Evolutionary conservation across 92 coral and sea anemone genomes (phyloP), one percentile per base, ranked within the genome.

Genomic region (Epizoanthus ramosus): DNA sequence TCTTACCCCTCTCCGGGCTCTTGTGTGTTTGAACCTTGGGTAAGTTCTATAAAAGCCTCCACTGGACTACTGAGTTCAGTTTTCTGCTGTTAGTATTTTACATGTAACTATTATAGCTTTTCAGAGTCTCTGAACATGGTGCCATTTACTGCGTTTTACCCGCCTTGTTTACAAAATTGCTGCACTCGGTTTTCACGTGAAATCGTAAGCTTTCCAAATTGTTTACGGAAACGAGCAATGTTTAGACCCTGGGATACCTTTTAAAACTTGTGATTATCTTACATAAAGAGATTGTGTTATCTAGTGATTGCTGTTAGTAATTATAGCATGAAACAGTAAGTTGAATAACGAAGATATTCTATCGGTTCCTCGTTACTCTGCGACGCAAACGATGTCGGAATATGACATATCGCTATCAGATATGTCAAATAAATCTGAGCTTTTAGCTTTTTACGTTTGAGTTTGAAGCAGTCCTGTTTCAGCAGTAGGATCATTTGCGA

Each of bases 21-120:
- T 97, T 22, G 75, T 94, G 57, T 87, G 83, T 77, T 77, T 97
- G 53, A 97, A 94, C 79, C 73, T 97, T 57, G 89, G 99, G 99
- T 95, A 39, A 79, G 95, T 93, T 25, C 7, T n/a, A n/a, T n/a
- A 22, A 31, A n/a, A 31, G 16, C 10, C 8, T 59, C 5, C 5
- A 59, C 68, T 28, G n/a, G 60, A 10, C 41, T 56, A 56, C 10
- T 17, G 28, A 64, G 15, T 50, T 50, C 54, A 9, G 54, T 50
- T 12, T 12, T 50, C 54, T 9, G 14, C 54, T 50, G 54, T 50
- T 50, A 2, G 54, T 9, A 50, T 50, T 50, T 50, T 10, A 50
- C 54, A 50, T 50, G 7, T 50, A 13, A 50, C 54, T 25, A n/a
- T 8, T 25, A 33, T 7, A 67, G 72, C 50, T 16, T 13, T 0